Conservation (phyloP, 2,113 vertebrate genomes). For the Cepphus grylle region DNA sequence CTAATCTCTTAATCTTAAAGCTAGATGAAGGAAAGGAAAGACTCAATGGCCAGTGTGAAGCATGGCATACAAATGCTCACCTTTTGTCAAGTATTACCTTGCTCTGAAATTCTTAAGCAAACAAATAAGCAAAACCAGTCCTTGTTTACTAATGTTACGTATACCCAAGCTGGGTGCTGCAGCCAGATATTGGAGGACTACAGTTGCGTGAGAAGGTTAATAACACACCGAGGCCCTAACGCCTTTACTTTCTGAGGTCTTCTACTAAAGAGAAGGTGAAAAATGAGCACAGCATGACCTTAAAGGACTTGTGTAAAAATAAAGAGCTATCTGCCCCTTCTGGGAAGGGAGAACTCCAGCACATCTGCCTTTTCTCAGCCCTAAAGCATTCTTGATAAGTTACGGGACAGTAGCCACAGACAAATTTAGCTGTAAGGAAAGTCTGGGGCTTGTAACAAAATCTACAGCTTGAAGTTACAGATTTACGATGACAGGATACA, state of each 20-base stretch:
- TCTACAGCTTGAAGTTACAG: neutral
- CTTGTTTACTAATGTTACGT: neutral
- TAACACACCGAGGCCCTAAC: neutral
- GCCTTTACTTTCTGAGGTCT: neutral
- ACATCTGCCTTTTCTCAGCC: neutral
- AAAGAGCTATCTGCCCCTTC: neutral
- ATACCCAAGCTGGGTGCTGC: neutral
- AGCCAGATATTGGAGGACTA: neutral
- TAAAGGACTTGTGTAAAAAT: neutral
- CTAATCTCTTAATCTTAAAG: neutral
- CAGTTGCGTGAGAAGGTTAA: neutral
- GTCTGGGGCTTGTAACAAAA: neutral
- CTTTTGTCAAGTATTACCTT: neutral
- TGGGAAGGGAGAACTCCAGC: neutral
- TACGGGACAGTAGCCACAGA: neutral
- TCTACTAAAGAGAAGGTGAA: neutral
- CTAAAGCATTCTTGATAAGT: neutral
- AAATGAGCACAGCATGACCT: neutral
- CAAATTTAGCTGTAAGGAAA: neutral
- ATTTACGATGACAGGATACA: constrained; percentile 1
- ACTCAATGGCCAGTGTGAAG: neutral
- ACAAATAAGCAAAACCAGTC: neutral
- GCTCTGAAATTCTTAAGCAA: neutral
- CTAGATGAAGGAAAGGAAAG: neutral
- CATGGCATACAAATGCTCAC: neutral